Evolutionary conservation across 1,140 invertebrate genomes (phyloP), one percentile per base, ranked within the genome.

Genomic region (Pentalonia nigronervosa): DNA sequence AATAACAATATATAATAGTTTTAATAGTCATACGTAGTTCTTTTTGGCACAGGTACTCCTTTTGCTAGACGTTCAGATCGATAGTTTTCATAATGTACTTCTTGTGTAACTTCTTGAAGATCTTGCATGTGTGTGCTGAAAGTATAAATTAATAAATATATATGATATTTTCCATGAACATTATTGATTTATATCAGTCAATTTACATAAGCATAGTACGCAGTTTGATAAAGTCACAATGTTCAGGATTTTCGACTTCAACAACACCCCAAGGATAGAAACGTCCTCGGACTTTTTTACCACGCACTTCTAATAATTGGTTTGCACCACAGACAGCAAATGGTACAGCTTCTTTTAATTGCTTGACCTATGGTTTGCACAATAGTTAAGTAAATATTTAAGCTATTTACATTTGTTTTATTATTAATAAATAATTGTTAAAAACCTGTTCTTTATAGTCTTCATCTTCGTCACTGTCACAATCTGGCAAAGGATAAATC

Each of bases 251-350:
- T 95, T 99, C 99, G n/a, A 99, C 99, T 96, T 99, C 99, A 1
- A 99, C 99, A 47, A 99, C 98, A 81, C 99, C 99, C 99, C 99
- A 99, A 1, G 99, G 99, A 96, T 99, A 99, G 41, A 99, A 96
- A 60, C 99, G 96, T 25, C 98, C 99, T 91, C 99, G 96, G 90
- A 99, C 98, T 95, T 98, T 98, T 87, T 97, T 96, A 45, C 98
- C 98, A 95, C 98, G 97, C 23, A 98, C 98, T 96, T 99, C 99
- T 93, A 99, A 96, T 45, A 98, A 95, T 23, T 97, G 97, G 92
- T 99, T 99, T 88, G 99, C 98, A 94, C 99, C 99, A 95, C 99
- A 99, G n/a, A 99, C 98, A 91, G 99, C 99, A 96, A 99, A 99
- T 94, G 99, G 99, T 60, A 99, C 98, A 76, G 98, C 98, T 95